Base-by-base conservation (phyloP, 2,113 vertebrate species). In the Hyperoodon ampullatus region DNA sequence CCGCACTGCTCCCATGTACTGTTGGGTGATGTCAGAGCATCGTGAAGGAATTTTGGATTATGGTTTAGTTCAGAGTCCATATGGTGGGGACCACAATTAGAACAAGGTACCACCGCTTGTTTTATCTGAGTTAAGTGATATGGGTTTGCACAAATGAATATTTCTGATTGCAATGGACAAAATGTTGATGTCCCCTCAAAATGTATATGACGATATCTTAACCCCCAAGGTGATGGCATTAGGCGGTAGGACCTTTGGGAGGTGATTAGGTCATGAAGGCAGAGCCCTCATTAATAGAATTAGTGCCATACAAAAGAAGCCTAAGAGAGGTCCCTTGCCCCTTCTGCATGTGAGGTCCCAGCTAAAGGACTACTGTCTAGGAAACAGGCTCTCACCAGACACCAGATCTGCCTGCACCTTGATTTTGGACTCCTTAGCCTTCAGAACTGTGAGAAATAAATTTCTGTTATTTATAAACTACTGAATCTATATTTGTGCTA, bases 1-100 rank as follows among this genome's bases (percentile, higher is more conserved):
- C 26, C 6, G 0, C n/a, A 2, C 24, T 61, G 21, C 19, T 42
- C 28, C 42, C 1, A 0, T 42, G 16, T 14, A 1, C 39, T 60
- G 2, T 0, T 53, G 33, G 39, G 18, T 82, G 13, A 53, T 33
- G 6, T 71, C 8, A 61, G 53, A 63, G 5, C 53, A 61, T 19
- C 18, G 28, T 5, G 28, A 33, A 65, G 19, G 16, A 60, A 60
- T 50, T 85, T 39, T 19, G 19, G 2, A 2, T 77, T 65, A 16
- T 26, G 4, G 9, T 39, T 53, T 90, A 50, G 4, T 4, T 87
- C 60, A 71, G 44, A 81, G 58, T 70, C 8, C 65, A 28, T 85
- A 39, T 5, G 19, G 2, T 42, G 12, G 70, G 80, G 53, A 3
- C 60, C 58, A 61, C 26, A 26, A 12, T 90, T 75, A 66, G 6